These are phyloP conservation scores for Cricetomys ansorgei DNA, from an alignment of 2,113 vertebrate genomes.

Conservation along the genomic window DNA sequence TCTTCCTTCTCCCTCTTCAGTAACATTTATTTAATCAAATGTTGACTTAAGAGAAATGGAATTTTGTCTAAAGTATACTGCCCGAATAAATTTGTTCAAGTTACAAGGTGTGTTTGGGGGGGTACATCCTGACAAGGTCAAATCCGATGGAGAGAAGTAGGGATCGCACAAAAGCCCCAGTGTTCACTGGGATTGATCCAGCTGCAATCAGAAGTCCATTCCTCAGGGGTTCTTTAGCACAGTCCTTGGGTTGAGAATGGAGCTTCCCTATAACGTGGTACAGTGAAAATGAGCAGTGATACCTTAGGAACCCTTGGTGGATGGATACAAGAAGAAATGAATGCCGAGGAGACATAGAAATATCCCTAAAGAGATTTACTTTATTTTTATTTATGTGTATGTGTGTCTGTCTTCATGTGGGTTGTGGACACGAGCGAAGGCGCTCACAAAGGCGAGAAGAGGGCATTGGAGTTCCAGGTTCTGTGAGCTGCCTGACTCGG, in stretches of 20 bases:
- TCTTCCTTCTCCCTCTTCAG: not conserved
- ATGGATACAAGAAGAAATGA: not conserved
- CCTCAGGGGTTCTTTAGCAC: not conserved
- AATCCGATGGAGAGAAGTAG: not conserved
- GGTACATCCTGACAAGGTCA: not conserved
- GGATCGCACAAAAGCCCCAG: fast-evolving
- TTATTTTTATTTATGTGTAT: not conserved
- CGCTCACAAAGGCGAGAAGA: not conserved
- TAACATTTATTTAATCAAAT: not conserved
- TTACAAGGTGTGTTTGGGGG: no score
- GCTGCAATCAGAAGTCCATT: fast-evolving
- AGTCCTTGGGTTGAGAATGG: not conserved
- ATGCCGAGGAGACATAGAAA: not conserved
- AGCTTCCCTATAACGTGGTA: not conserved
- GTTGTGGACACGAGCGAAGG: not conserved
- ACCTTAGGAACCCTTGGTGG: not conserved
- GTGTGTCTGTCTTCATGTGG: not conserved
- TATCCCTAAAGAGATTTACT: not conserved
- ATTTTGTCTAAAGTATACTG: not conserved
- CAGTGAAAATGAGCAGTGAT: not conserved
- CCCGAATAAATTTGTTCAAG: not conserved
- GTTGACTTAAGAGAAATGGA: not conserved
- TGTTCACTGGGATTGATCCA: not conserved
- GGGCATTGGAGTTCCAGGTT: not conserved
- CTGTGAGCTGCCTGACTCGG: no score